Conservation (phyloP, 2,888 invertebrate genomes). For the Drosophila ustulata region DNA sequence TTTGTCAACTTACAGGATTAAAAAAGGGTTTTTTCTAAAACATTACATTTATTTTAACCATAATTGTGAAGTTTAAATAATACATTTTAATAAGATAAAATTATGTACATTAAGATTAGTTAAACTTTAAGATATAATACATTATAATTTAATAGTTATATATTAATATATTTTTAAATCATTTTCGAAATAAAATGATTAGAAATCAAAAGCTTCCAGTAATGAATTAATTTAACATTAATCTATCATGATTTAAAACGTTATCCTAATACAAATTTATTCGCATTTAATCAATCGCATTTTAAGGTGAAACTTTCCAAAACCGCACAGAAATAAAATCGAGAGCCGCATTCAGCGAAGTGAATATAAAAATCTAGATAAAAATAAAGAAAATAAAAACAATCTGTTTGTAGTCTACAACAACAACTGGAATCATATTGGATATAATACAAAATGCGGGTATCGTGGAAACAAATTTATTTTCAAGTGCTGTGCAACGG, state of each 20-base stretch:
- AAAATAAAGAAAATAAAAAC: conserved; percentile 37
- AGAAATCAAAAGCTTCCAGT: no score
- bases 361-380: conserved; percentile 62
- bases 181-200: no score
- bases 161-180: no score
- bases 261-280: background rate
- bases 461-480: conserved; percentile 73
- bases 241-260: no score
- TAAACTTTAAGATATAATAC: no score
- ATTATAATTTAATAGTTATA: no score
- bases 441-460: conserved; percentile 49
- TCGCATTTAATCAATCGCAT: background rate
- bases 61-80: no score
- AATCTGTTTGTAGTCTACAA: conserved; percentile 63
- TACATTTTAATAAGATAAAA: no score
- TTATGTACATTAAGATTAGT: no score
- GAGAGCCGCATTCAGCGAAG: conserved; percentile 25
- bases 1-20: no score
- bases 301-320: background rate
- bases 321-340: background rate
- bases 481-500: conserved; percentile 71
- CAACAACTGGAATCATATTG: conserved; percentile 30
- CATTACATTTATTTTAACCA: no score
- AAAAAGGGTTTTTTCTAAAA: no score
- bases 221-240: background rate